phyloP scores from a whole-genome alignment of 1,140 invertebrate genomes.

The Macrobrachium rosenbergii region DNA sequence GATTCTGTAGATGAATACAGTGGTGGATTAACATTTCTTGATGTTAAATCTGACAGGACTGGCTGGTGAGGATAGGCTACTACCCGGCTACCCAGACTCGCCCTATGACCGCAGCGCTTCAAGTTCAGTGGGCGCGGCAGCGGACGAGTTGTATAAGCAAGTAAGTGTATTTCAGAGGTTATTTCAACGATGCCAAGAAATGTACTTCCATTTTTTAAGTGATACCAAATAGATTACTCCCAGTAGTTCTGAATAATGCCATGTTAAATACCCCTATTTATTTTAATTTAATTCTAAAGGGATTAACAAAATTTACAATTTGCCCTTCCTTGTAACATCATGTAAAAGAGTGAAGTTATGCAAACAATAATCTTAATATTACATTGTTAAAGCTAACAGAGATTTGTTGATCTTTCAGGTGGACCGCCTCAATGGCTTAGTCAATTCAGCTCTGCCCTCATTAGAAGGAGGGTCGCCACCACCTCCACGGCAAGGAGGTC shows the following conservation, averaged over 20 bases:
- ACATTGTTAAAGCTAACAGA: not conserved
- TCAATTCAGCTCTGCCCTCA: conserved; percentile 11
- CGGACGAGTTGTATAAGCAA: conserved; percentile 2
- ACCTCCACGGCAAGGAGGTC: not conserved
- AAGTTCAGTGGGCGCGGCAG: not conserved
- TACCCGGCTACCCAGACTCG: conserved; percentile 30
- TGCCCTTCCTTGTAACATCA: too few species aligned
- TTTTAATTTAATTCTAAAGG: too few species aligned
- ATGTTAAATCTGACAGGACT: conserved; percentile 15
- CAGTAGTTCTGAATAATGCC: too few species aligned
- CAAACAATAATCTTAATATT: too few species aligned
- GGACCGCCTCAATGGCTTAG: conserved; percentile 38
- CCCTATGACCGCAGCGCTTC: conserved; percentile 14
- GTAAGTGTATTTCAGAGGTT: not conserved
- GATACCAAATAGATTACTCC: too few species aligned
- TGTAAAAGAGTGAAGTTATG: too few species aligned
- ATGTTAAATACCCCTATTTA: too few species aligned
- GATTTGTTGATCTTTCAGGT: not conserved
- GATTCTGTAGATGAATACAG: too few species aligned
- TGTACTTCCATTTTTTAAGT: too few species aligned
- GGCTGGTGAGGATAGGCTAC: conserved; percentile 17
- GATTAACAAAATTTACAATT: too few species aligned
- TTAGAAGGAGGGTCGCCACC: not conserved
- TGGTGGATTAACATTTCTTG: conserved; percentile 2
- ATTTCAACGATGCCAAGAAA: too few species aligned